Conservation (phyloP, 2,888 invertebrate genomes). For the Sphaerophoria rueppellii region DNA sequence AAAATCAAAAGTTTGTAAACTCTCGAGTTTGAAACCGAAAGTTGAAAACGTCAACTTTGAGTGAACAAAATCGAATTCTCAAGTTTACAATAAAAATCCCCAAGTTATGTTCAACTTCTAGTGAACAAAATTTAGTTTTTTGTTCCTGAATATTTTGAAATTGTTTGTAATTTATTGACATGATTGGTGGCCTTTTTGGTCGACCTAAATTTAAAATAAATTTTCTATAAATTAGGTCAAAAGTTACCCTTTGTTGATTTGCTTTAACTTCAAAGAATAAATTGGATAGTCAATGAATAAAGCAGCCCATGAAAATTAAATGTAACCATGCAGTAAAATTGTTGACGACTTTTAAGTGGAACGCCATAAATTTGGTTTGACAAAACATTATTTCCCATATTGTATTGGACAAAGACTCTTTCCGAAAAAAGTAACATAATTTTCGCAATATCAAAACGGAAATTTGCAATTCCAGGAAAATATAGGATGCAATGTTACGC, state of each 20-base stretch:
- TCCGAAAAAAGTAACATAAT: background rate
- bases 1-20: too few relatives aligned
- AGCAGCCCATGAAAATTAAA: background rate
- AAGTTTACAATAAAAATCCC: too few relatives aligned
- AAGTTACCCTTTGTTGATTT: background rate
- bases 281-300: background rate
- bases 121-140: too few relatives aligned
- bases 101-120: too few relatives aligned
- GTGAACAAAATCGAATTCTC: too few relatives aligned
- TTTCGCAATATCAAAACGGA: constrained; percentile 11
- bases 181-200: too few relatives aligned
- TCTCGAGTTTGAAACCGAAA: too few relatives aligned
- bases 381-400: background rate
- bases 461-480: constrained; percentile 13
- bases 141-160: too few relatives aligned
- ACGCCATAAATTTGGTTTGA: constrained; percentile 2
- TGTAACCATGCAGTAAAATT: background rate
- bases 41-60: too few relatives aligned
- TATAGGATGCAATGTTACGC: constrained; percentile 25
- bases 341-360: background rate
- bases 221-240: background rate
- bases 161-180: too few relatives aligned
- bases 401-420: background rate
- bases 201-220: too few relatives aligned
- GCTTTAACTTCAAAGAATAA: background rate